These are phyloP conservation scores for Zeugodacus cucurbitae DNA, from an alignment of 1,140 invertebrate species.

Conservation along the genomic window DNA sequence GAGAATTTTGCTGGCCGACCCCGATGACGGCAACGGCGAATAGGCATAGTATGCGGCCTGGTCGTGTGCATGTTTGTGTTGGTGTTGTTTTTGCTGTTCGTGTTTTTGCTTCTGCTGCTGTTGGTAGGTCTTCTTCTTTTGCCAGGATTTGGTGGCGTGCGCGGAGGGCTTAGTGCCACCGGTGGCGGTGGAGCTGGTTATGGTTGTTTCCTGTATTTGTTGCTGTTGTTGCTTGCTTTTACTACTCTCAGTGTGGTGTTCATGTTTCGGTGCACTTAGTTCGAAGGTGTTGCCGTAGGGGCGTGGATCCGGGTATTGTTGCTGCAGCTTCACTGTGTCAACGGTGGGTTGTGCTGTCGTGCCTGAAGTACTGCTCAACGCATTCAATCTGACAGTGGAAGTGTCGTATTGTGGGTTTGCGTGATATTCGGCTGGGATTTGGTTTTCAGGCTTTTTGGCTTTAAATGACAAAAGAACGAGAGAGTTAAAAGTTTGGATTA, in stretches of 20 bases:
- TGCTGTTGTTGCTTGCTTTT: conserved; percentile 22
- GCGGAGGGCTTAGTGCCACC: conserved; percentile 57
- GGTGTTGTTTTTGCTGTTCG: conserved; percentile 47
- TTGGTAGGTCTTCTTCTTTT: conserved; percentile 55
- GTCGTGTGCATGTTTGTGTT: conserved; percentile 46
- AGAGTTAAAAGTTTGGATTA: background rate
- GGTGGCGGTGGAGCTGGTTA: conserved; percentile 17
- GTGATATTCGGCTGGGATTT: conserved; percentile 49
- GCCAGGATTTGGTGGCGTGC: conserved; percentile 52
- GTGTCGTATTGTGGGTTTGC: conserved; percentile 59
- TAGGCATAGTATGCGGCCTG: conserved; percentile 40
- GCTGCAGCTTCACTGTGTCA: background rate
- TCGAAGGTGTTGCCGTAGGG: background rate
- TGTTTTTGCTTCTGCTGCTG: conserved; percentile 52
- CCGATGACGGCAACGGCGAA: conserved; percentile 40
- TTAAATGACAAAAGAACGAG: conserved; percentile 24
- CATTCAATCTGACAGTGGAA: conserved; percentile 47
- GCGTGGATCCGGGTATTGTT: background rate
- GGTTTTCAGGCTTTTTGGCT: conserved; percentile 36
- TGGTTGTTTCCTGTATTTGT: conserved; percentile 43
- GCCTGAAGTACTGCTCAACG: conserved; percentile 37
- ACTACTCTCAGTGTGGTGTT: background rate
- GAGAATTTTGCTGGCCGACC: conserved; percentile 56
- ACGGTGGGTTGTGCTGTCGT: conserved; percentile 31
- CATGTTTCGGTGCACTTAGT: conserved; percentile 25